Evolutionary conservation across 64 coral and sea anemone species (phyloP).

Genomic region (Dendronephthya gigantea): DNA sequence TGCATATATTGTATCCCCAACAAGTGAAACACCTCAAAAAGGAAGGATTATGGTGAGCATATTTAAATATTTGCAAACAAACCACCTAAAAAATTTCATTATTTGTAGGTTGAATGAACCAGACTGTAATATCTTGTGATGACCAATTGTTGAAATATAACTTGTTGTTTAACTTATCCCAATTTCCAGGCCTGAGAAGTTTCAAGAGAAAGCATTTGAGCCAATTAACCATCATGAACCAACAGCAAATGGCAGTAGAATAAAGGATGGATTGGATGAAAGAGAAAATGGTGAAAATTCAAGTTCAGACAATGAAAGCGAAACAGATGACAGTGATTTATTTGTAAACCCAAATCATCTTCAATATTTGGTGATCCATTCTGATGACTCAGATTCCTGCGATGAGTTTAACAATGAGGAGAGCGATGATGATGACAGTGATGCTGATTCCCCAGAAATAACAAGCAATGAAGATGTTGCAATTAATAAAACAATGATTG

Average conservation of each 20-base stretch:
- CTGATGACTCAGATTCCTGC: not conserved
- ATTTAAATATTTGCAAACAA: too few species aligned
- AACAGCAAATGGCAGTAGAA: not conserved
- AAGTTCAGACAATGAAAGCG: not conserved
- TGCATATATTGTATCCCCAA: constrained; percentile 80
- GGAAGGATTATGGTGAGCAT: constrained; percentile 74
- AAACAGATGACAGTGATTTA: not conserved
- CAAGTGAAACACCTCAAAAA: constrained; percentile 85
- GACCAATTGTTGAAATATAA: not conserved
- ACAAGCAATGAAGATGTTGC: not conserved
- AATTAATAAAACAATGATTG: not conserved
- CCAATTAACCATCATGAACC: not conserved
- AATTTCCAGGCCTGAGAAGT: constrained; percentile 7
- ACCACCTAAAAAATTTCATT: too few species aligned
- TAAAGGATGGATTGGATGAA: not conserved
- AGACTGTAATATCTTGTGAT: not conserved
- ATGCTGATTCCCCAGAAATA: too few species aligned
- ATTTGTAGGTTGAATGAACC: too few species aligned
- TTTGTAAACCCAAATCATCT: constrained; percentile 6
- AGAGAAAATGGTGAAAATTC: not conserved
- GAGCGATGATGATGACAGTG: not conserved
- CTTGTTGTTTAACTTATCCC: not conserved
- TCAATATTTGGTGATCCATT: not conserved
- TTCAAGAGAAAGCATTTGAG: not conserved
- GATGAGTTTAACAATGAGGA: not conserved